Conservation (phyloP, 2,888 invertebrate genomes). For the Drosophila siamana region DNA sequence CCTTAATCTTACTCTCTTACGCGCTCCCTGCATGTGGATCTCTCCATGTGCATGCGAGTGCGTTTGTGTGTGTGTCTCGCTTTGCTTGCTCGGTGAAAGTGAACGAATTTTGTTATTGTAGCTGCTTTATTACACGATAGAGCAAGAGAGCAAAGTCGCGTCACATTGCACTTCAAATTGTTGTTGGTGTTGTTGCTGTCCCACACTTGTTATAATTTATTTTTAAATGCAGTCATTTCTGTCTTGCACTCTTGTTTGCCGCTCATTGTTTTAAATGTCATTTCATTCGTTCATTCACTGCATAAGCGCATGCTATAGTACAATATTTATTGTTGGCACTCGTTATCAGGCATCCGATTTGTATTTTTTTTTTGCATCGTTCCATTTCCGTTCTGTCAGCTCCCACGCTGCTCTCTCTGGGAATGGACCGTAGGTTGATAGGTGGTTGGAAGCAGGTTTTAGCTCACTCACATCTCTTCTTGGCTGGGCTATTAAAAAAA, state of each 20-base stretch:
- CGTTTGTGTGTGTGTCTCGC: slow-evolving; percentile 26
- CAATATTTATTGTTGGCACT: not conserved
- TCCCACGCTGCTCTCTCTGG: slow-evolving; percentile 36
- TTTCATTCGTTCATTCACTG: slow-evolving; percentile 26
- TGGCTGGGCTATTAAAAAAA: slow-evolving; percentile 19
- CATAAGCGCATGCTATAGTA: slow-evolving; percentile 17
- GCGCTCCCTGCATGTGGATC: slow-evolving; percentile 7
- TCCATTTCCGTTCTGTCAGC: slow-evolving; percentile 23
- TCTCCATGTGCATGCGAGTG: not conserved
- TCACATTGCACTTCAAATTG: slow-evolving; percentile 57
- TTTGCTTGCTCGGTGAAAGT: slow-evolving; percentile 70
- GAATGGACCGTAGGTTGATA: not conserved
- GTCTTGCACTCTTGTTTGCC: slow-evolving; percentile 8
- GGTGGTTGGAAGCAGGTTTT: slow-evolving; percentile 1
- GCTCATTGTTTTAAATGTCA: slow-evolving; percentile 27
- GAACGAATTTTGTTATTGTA: slow-evolving; percentile 54
- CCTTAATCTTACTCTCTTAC: slow-evolving; percentile 1
- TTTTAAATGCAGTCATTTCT: slow-evolving; percentile 47
- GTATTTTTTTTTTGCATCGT: slow-evolving; percentile 9
- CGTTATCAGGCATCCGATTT: slow-evolving; percentile 40
- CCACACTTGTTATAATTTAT: slow-evolving; percentile 46
- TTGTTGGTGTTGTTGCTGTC: slow-evolving; percentile 13
- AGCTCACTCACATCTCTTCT: not conserved
- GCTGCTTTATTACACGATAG: slow-evolving; percentile 3
- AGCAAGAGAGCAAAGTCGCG: slow-evolving; percentile 4